Base-by-base conservation (phyloP, 2,888 invertebrate genomes). In the Agonum fuliginosum region DNA sequence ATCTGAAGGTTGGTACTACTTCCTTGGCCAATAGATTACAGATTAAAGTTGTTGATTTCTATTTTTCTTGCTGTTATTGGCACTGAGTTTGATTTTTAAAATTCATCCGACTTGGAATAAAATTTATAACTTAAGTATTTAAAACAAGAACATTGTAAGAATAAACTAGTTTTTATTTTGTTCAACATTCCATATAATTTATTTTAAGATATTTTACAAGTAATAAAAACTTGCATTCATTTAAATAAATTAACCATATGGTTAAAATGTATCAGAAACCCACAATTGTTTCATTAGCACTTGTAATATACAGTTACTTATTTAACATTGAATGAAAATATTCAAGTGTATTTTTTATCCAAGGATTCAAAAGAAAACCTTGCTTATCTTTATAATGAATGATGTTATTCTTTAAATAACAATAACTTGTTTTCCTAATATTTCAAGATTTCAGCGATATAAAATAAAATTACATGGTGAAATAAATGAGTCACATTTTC, bases 281-380 rank as follows among this genome's bases (percentile, higher is more conserved):
- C 41, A 30, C 67, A 41, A 41, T 67, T 67, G 17, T 62, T 22
- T 67, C 41, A 67, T 41, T 67, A 37, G n/a, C 41, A 43, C 67
- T 30, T 65, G 24, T 65, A n/a, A 20, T 27, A 19, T 43, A 41
- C 41, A 0, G 43, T 62, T 62, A 62, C 62, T 62, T 62, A 62
- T 4, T 62, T 67, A 67, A 43, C 67, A 67, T 43, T 67, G 67
- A 41, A 67, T 67, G 43, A 67, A 67, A 67, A 67, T 67, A 67
- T 41, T 67, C 20, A n/a, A 22, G 43, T 12, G 37, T 41, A 41
- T 41, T 67, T 67, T 67, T 67, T 67, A 37, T 67, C 19, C 67
- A 67, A 67, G 67, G 67, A 67, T 37, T 22, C n/a, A 12, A 67
- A 41, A 20, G 41, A 67, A 67, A 67, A 67, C 41, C 67, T 67